Evolutionary conservation across 2,888 invertebrate species (phyloP), one percentile per base, ranked within the genome.

Genomic region (Exephanes ischioxanthus): DNA sequence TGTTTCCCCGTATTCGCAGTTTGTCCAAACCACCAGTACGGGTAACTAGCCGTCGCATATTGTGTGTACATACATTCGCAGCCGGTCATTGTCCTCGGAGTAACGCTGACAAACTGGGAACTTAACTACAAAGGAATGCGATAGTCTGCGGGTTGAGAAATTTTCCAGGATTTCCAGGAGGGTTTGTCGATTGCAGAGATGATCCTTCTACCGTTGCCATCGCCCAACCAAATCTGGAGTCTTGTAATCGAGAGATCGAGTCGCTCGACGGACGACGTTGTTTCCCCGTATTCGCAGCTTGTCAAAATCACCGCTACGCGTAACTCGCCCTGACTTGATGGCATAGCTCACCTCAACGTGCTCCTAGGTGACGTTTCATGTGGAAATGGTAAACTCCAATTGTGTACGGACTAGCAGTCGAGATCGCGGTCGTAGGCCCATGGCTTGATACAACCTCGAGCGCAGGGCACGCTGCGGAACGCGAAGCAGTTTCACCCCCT

Each of bases 271-370:
- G 66, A 55, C 77, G 66, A 75, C 11, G 30, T 68, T 19, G 37
- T 33, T 5, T 33, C 5, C 33, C 33, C 33, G 33, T 87, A 86
- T 86, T 87, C 86, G 33, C 5, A 89, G 86, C 90, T 92, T 92
- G 92, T 92, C 90, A 89, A 89, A 91, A 89, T 89, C 91, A 88
- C 91, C 89, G 90, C 89, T 37, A 4, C 88, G 88, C 87, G 86
- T 89, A 89, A 89, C 73, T 70, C n/a, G 55, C 87, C 88, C 86
- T 75, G 80, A 80, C 86, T 85, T 85, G 33, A 33, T 5, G 33
- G 33, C 33, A 33, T 83, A 83, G 83, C 87, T 76, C 75, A 67
- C 84, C 87, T 83, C 87, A 83, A 84, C 84, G 85, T 73, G 87
- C 85, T 86, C 83, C 80, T 76, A 86, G 88, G 88, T 87, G 89